Evolutionary conservation across 2,888 invertebrate genomes (phyloP), one percentile per base, ranked within the genome.

Genomic region (Alviniconcha strummeri): DNA sequence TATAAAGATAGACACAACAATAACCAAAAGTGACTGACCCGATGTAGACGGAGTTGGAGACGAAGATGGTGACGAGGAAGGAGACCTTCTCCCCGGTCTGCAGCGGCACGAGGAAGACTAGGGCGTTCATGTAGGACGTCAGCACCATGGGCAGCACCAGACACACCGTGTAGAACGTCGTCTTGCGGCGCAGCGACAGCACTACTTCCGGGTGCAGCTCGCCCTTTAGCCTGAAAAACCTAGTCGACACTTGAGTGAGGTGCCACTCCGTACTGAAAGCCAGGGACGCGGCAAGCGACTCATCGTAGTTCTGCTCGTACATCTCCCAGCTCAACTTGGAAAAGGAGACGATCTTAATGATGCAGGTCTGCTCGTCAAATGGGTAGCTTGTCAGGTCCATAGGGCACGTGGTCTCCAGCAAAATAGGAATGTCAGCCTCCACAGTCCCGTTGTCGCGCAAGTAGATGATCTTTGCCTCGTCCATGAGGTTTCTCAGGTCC

Each of bases 61-160:
- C 82, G 13, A 79, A 84, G 13, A 84, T 54, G 36, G 84, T 79
- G 56, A 84, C 82, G n/a, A 84, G 54, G 64, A 82, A 84, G 4
- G 84, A 84, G 11, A 84, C n/a, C 72, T 84, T 84, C 56, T 84
- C 84, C 9, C 84, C 84, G 17, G 82, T 60, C 57, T 74, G n/a
- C 4, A 75, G 74, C 1, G 84, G 84, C 15, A 84, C 67, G 60
- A 77, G 67, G 74, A 84, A 84, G 19, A 84, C 82, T 11, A 84
- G 52, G 5, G 79, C 69, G n/a, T 71, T 84, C 19, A 84, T 56
- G 55, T 69, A 72, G n/a, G 84, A 79, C 5, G 79, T 82, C 52
- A 79, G 7, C 17, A 79, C 17, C 82, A 84, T 82, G 5, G 84
- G 84, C 5, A 57, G 36, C 19, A 84, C 13, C 11, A 84, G 19